phyloP scores from a whole-genome alignment of 2,888 invertebrate genomes.

The Macrophya annulata region DNA sequence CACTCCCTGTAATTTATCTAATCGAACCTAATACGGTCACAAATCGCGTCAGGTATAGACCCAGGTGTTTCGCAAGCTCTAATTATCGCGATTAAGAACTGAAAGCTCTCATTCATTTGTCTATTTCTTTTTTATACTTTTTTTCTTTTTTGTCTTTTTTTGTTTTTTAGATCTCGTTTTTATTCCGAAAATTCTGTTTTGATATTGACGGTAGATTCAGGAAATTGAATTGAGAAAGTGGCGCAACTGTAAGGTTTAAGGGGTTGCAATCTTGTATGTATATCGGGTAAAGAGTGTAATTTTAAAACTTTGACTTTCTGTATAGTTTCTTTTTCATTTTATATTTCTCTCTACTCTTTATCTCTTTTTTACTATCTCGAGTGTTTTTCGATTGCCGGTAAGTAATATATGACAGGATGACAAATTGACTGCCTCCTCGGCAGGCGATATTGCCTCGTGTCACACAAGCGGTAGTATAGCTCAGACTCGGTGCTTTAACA shows the following conservation, averaged over 20 bases:
- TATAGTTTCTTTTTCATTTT: not conserved
- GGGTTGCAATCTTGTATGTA: not conserved
- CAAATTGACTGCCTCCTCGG: constrained; percentile 55
- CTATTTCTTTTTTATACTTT: not conserved
- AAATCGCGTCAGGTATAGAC: constrained; percentile 25
- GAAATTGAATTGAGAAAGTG: not conserved
- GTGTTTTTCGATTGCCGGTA: constrained; percentile 55
- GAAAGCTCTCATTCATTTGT: not conserved
- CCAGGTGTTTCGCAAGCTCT: constrained; percentile 11
- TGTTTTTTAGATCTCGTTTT: too few species aligned
- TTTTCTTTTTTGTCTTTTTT: too few species aligned
- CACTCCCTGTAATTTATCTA: constrained; percentile 42
- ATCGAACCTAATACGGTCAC: constrained; percentile 48
- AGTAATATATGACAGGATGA: constrained; percentile 58
- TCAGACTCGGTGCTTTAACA: not conserved
- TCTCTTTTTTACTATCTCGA: constrained; percentile 5
- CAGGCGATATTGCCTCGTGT: constrained; percentile 51
- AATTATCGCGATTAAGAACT: not conserved
- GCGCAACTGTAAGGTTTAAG: not conserved
- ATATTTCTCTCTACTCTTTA: not conserved
- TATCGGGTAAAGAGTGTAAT: constrained; percentile 36
- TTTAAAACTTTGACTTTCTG: constrained; percentile 24
- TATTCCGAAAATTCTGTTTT: not conserved
- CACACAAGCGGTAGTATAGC: constrained; percentile 22
- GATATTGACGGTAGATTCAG: not conserved